Evolutionary conservation across 1,140 invertebrate genomes (phyloP).

Genomic region (Lucilia cuprina): DNA sequence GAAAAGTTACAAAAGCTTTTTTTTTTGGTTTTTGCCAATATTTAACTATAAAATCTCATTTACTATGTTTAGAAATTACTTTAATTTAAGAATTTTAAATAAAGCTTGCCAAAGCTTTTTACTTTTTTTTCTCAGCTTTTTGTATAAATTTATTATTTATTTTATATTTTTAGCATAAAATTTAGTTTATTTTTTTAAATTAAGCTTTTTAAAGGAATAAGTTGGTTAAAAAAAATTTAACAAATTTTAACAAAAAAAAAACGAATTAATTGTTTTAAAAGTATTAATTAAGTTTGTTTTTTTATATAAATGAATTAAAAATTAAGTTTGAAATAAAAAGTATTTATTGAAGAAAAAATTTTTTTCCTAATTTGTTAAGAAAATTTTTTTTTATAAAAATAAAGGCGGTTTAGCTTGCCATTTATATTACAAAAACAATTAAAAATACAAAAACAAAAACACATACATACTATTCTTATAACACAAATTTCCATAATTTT

Average conservation of each 20-base stretch:
- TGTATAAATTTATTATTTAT: neutral
- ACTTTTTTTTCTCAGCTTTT: neutral
- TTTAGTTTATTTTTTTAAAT: neutral
- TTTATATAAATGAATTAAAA: neutral
- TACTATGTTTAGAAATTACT: no score
- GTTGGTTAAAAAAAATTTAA: neutral
- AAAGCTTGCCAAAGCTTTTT: no score
- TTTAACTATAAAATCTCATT: no score
- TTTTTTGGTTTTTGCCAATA: no score
- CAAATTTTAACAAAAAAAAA: neutral
- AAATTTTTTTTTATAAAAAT: neutral
- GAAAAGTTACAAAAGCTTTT: no score
- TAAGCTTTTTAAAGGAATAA: neutral
- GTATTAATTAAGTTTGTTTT: neutral
- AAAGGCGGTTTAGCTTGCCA: neutral
- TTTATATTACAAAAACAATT: neutral
- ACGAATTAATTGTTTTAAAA: neutral
- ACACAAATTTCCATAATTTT: neutral
- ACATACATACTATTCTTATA: neutral
- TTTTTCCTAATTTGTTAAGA: neutral
- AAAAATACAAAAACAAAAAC: neutral
- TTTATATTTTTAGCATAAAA: neutral
- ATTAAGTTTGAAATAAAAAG: neutral
- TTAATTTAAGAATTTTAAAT: no score
- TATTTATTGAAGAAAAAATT: neutral